Evolutionary conservation across 2,113 vertebrate species (phyloP).

Genomic region (Pampusana beccarii): DNA sequence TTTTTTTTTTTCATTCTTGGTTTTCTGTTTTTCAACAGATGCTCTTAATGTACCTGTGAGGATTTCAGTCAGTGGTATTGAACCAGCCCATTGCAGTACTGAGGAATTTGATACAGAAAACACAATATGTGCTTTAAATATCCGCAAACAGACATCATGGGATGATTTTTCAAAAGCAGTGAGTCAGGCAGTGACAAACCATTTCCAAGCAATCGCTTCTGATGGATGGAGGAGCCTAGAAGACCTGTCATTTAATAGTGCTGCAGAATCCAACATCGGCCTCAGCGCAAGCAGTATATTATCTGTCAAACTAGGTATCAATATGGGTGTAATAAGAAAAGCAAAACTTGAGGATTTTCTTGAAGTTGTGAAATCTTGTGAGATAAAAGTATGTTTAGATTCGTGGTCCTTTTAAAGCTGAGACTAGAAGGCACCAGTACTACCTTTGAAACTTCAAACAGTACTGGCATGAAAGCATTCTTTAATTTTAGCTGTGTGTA

Average conservation of each 20-base stretch:
- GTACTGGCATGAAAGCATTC: background rate
- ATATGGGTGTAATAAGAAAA: background rate
- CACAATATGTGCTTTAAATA: conserved; percentile 77
- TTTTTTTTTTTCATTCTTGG: background rate
- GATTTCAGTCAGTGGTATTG: conserved; percentile 77
- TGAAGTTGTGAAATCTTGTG: background rate
- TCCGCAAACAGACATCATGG: conserved; percentile 82
- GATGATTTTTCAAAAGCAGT: conserved; percentile 82
- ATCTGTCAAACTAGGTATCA: conserved; percentile 80
- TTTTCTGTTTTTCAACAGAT: conserved; percentile 74
- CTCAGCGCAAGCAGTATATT: conserved; percentile 75
- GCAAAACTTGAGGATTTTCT: background rate
- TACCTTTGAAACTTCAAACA: background rate
- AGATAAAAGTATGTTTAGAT: conserved; percentile 17
- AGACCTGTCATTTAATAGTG: conserved; percentile 68
- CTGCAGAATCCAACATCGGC: conserved; percentile 75
- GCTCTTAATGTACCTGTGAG: conserved; percentile 80
- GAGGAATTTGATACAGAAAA: conserved; percentile 77
- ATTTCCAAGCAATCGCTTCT: conserved; percentile 81
- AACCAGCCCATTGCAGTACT: conserved; percentile 61
- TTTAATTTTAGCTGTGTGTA: background rate
- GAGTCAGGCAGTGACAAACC: conserved; percentile 77
- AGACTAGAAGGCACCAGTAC: background rate
- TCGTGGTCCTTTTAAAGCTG: conserved; percentile 2
- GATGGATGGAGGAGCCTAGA: conserved; percentile 80